A percentile compares a stretch with the other conserved stretches of the same genome.
These are phyloP conservation scores for Antennarius maculatus DNA, from an alignment of 2,797 vertebrate species.

Conservation along the genomic window DNA sequence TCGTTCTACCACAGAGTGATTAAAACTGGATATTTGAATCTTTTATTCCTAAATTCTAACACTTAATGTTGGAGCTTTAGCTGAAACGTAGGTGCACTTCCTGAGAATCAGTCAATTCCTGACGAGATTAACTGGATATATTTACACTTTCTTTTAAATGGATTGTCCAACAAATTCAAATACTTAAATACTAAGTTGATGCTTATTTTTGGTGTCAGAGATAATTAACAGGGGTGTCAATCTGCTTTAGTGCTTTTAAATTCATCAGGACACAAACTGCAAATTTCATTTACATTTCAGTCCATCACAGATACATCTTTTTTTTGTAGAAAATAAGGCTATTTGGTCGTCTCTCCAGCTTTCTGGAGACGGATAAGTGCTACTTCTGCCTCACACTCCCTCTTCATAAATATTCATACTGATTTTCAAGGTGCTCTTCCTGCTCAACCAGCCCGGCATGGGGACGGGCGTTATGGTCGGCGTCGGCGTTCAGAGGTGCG, in stretches of 20 bases:
- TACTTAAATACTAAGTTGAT: not conserved
- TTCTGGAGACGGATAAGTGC: slow-evolving; percentile 3
- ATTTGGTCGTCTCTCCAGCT: slow-evolving; percentile 21
- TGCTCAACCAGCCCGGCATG: not conserved
- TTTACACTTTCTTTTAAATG: not conserved
- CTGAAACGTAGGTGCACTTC: too few species aligned
- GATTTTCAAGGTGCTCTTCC: not conserved
- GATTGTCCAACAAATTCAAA: slow-evolving; percentile 5
- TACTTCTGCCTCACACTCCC: not conserved
- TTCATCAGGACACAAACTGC: not conserved
- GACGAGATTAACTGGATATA: not conserved
- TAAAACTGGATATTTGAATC: too few species aligned
- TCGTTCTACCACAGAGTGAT: too few species aligned
- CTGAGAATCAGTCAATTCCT: too few species aligned
- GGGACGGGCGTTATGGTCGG: not conserved
- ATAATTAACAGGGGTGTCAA: not conserved
- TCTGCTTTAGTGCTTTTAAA: slow-evolving; percentile 34
- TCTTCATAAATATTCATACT: not conserved
- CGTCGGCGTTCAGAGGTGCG: slow-evolving; percentile 80
- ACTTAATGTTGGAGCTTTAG: too few species aligned
- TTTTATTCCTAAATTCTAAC: too few species aligned
- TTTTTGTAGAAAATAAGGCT: not conserved
- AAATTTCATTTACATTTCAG: not conserved
- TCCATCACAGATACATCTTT: slow-evolving; percentile 5
- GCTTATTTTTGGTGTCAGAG: not conserved